Percentiles rank a stretch among this genome's conserved stretches.
Conservation (phyloP, 2,888 invertebrate genomes). For the Dasysyrphus albostriatus region DNA sequence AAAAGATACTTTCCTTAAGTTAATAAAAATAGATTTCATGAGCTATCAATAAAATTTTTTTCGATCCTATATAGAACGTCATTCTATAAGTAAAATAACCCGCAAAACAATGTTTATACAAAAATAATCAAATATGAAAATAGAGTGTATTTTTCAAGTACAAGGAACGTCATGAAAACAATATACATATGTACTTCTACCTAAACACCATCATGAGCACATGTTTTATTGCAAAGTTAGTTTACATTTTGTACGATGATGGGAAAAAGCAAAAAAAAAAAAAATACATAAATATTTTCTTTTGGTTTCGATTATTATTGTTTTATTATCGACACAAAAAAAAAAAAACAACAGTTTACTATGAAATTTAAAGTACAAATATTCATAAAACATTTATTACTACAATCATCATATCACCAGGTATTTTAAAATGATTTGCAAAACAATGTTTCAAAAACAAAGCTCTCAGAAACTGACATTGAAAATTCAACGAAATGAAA, state of each 20-base stretch:
- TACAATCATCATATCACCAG: conserved; percentile 6
- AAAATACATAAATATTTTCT: conserved; percentile 34
- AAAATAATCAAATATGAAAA: conserved; percentile 49
- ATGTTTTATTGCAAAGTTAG: conserved; percentile 46
- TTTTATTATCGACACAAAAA: neutral
- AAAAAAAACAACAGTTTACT: neutral
- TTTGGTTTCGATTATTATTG: conserved; percentile 17
- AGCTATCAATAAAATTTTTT: conserved; percentile 61
- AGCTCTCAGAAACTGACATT: neutral
- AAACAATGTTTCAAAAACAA: neutral
- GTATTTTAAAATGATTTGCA: neutral
- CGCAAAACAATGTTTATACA: conserved; percentile 54
- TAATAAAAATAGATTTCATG: conserved; percentile 70
- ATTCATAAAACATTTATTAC: conserved; percentile 12
- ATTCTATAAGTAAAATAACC: conserved; percentile 36
- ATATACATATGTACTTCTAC: conserved; percentile 17
- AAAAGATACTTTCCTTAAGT: conserved; percentile 64
- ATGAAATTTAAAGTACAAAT: neutral
- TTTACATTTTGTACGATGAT: neutral
- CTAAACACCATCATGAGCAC: conserved; percentile 11
- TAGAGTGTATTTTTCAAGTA: conserved; percentile 53
- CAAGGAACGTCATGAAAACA: conserved; percentile 49
- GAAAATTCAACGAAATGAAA: too few relatives aligned
- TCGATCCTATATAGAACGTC: conserved; percentile 41
- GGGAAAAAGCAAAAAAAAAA: neutral